These are phyloP conservation scores for Drosophila kanekoi DNA, from an alignment of 2,888 invertebrate genomes.

Conservation along the genomic window DNA sequence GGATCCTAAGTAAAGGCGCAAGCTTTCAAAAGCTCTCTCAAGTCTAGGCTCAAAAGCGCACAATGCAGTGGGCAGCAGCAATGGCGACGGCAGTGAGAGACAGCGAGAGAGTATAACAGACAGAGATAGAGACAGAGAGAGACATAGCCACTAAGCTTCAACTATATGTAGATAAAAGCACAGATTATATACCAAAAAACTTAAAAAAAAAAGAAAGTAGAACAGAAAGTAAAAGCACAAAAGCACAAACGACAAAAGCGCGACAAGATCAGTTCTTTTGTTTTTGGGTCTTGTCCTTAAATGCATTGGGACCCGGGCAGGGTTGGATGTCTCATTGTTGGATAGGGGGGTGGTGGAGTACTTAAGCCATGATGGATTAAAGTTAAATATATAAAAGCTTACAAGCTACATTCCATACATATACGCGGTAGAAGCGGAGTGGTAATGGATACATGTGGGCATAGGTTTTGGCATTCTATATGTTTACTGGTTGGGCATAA, in stretches of 20 bases:
- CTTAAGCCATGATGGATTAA: constrained; percentile 54
- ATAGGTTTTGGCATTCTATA: constrained; percentile 5
- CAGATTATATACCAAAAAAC: constrained; percentile 52
- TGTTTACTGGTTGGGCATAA: not conserved
- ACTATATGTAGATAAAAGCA: constrained; percentile 55
- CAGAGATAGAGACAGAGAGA: constrained; percentile 20
- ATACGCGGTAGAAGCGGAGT: constrained; percentile 61
- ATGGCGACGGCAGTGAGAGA: constrained; percentile 5
- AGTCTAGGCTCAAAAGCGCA: constrained; percentile 36
- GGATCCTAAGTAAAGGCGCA: constrained; percentile 18
- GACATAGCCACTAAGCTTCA: constrained; percentile 48
- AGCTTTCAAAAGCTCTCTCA: constrained; percentile 30
- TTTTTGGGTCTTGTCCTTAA: constrained; percentile 19
- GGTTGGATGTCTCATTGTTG: not conserved
- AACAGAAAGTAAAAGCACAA: constrained; percentile 59
- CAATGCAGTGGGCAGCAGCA: constrained; percentile 21
- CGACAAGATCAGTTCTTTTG: constrained; percentile 63
- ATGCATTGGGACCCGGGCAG: constrained; percentile 2
- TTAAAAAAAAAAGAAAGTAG: constrained; percentile 23
- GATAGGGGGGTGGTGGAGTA: constrained; percentile 22
- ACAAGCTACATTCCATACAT: constrained; percentile 70
- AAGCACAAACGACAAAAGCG: constrained; percentile 76
- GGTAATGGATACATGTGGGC: constrained; percentile 33
- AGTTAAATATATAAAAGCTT: constrained; percentile 60
- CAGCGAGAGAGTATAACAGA: constrained; percentile 6